Conservation (phyloP, 2,888 invertebrate species). For the Dryadula phaetusa region DNA sequence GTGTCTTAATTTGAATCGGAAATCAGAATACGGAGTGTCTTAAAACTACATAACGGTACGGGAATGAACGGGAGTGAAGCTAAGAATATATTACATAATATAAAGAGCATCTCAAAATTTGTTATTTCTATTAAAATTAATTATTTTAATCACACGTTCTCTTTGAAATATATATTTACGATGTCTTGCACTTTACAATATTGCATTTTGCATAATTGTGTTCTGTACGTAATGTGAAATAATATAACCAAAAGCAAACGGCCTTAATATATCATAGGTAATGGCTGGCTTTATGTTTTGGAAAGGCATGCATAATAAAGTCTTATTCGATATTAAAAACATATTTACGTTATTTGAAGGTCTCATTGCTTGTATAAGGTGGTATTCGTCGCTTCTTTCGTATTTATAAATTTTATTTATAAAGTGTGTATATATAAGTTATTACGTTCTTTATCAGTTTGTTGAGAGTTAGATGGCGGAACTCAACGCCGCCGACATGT, state of each 20-base stretch:
- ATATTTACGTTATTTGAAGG: background rate
- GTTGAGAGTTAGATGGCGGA: too few species aligned
- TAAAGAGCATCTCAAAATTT: background rate
- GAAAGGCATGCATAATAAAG: background rate
- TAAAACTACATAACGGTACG: too few species aligned
- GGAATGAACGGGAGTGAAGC: too few species aligned
- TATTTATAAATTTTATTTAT: too few species aligned
- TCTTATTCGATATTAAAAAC: background rate
- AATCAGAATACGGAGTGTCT: too few species aligned
- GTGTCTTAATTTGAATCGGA: too few species aligned
- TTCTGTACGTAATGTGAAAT: background rate
- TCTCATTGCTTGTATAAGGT: background rate
- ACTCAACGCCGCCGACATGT: too few species aligned
- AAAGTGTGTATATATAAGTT: too few species aligned
- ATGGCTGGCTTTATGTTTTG: background rate
- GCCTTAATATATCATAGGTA: background rate
- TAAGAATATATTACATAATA: too few species aligned
- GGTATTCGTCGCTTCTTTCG: too few species aligned
- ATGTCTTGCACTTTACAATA: background rate
- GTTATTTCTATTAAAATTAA: background rate
- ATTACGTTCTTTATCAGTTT: too few species aligned
- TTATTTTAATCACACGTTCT: background rate
- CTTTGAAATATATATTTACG: constrained; percentile 4
- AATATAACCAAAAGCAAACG: background rate
- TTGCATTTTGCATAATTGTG: background rate